Conservation (phyloP, 1,140 invertebrate genomes). For the Limonius californicus region DNA sequence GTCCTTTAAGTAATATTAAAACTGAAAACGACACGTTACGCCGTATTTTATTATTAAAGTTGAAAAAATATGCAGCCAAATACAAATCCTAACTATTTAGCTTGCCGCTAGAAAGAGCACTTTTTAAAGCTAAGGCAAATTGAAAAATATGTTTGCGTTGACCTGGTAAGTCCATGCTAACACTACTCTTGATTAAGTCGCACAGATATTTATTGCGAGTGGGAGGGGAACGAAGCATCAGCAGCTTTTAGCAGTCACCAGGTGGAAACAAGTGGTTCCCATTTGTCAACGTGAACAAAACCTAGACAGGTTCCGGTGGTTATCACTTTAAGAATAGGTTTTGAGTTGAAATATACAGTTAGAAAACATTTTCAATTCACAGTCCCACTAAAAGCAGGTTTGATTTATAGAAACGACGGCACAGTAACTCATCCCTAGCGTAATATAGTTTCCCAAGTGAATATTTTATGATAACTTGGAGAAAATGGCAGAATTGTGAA, state of each 20-base stretch:
- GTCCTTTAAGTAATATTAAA: too few species aligned
- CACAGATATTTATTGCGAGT: conserved; percentile 5
- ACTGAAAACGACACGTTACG: too few species aligned
- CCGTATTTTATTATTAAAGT: too few species aligned
- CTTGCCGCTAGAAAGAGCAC: too few species aligned
- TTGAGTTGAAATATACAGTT: neutral
- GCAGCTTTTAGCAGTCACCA: too few species aligned
- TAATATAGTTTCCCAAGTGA: conserved; percentile 9
- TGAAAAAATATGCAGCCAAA: too few species aligned
- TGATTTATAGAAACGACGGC: conserved; percentile 8
- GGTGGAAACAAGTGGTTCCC: too few species aligned
- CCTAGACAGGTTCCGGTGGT: neutral
- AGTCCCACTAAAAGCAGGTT: neutral
- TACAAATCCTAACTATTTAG: too few species aligned
- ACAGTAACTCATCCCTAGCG: conserved; percentile 2
- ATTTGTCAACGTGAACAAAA: neutral
- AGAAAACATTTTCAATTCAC: conserved; percentile 4
- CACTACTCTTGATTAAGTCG: neutral
- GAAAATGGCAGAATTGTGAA: conserved; percentile 5
- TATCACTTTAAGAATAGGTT: neutral
- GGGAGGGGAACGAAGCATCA: neutral
- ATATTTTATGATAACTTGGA: conserved; percentile 11
- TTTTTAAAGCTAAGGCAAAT: neutral
- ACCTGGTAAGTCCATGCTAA: neutral
- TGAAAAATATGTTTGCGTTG: conserved; percentile 1